Evolutionary conservation across 2,113 vertebrate genomes (phyloP), one percentile per base, ranked within the genome.

Genomic region (Trinectes maculatus): DNA sequence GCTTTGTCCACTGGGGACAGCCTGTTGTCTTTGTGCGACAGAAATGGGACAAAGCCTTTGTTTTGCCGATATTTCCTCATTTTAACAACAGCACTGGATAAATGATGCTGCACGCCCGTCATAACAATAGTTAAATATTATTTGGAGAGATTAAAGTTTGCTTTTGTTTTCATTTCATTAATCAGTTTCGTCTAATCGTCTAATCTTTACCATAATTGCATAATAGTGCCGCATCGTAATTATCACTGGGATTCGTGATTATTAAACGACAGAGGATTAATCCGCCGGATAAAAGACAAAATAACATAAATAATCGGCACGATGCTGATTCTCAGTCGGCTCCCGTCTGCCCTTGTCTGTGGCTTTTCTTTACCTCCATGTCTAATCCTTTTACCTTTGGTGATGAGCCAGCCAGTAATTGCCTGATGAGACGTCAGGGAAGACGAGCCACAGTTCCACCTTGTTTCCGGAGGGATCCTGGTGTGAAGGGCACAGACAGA

Each of bases 401-500:
- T 85, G 79, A 78, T 70, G 68, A 85, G 82, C 69, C 55, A 82
- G 71, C 71, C 61, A 58, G 74, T 90, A 90, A 92, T 91, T 84
- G 82, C 71, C 58, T 80, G 72, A 83, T 86, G 82, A 85, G 77
- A 46, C 71, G 68, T 79, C 19, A 37, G 69, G 52, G 78, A 72
- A 77, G 70, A 48, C 42, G 73, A 72, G 70, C 47, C 39, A 54
- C 40, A 54, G 48, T 83, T 82, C 79, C 77, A 81, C 79, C 86
- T 86, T 84, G 47, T 90, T 87, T 88, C 71, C 54, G 51, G 65
- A 79, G 65, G 62, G 68, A 82, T 83, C 74, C 54, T 55, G 54
- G 85, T 89, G 89, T 92, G 92, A 91, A 91, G 92, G 90, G 83
- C 86, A 74, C 59, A 48, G 63, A 68, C 71, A 71, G 54, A 79